phyloP scores from a whole-genome alignment of 1,140 invertebrate species.

The Drosophila novamexicana region DNA sequence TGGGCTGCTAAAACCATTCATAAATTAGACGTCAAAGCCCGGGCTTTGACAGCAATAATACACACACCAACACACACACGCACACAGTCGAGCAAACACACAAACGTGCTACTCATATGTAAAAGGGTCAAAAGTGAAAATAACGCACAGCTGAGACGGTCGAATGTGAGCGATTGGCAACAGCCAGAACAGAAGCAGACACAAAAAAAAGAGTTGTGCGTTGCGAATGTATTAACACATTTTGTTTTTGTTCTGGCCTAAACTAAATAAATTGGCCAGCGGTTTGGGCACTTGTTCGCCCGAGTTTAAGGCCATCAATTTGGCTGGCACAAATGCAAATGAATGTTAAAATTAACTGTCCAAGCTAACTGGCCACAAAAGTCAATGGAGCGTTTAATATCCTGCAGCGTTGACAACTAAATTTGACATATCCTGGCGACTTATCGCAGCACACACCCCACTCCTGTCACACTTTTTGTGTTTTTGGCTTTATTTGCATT shows the following conservation, averaged over 20 bases:
- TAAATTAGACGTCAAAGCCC: constrained; percentile 78
- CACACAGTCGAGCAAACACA: neutral
- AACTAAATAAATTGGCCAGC: constrained; percentile 33
- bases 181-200: neutral
- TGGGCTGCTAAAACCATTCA: constrained; percentile 61
- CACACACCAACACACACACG: constrained; percentile 26
- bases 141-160: constrained; percentile 36
- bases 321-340: constrained; percentile 39
- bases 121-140: constrained; percentile 69
- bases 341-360: constrained; percentile 22
- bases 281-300: constrained; percentile 2
- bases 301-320: constrained; percentile 37
- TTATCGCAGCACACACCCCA: neutral
- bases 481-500: constrained; percentile 60
- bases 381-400: constrained; percentile 80
- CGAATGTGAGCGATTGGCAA: constrained; percentile 40
- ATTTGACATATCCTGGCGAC: constrained; percentile 24
- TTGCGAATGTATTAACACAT: constrained; percentile 43
- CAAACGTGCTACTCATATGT: neutral
- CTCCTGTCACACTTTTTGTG: constrained; percentile 9
- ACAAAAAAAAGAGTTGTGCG: neutral
- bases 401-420: constrained; percentile 58
- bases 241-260: neutral
- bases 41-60: constrained; percentile 54
- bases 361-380: constrained; percentile 46